Conservation (phyloP, 30 jellyfish, hydroid and myxozoan genomes). For the Aurelia aurita complex sp. Pacific region DNA sequence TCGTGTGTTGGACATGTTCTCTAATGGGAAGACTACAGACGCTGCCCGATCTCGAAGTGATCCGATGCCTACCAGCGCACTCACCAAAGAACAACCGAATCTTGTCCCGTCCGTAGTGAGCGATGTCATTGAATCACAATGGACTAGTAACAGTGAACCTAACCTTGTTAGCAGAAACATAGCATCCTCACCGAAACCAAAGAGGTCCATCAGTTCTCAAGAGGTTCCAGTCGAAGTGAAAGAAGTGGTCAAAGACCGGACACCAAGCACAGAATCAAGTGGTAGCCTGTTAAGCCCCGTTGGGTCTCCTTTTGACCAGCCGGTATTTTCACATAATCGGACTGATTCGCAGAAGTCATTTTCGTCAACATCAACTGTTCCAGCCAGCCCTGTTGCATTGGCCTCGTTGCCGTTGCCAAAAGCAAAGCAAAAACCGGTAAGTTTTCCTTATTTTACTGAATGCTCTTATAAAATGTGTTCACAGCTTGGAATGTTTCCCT, state of each 20-base stretch:
- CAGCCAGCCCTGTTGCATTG: constrained; percentile 43
- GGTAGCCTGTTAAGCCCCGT: constrained; percentile 43
- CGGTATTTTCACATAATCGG: constrained; percentile 34
- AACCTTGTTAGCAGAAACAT: constrained; percentile 42
- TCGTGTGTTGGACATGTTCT: constrained; percentile 38
- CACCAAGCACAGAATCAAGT: constrained; percentile 49
- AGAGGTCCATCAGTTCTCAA: constrained; percentile 12
- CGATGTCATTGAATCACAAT: constrained; percentile 28
- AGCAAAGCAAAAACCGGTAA: constrained; percentile 67
- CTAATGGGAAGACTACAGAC: constrained; percentile 10
- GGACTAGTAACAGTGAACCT: constrained; percentile 81
- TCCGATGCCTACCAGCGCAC: constrained; percentile 46
- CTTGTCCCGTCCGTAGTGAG: constrained; percentile 17
- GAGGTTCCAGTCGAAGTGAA: constrained; percentile 22
- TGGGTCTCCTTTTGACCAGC: constrained; percentile 63
- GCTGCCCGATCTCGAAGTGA: constrained; percentile 65
- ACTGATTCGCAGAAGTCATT: constrained; percentile 62
- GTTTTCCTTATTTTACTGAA: background rate
- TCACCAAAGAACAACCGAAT: constrained; percentile 23
- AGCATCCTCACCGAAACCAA: constrained; percentile 21
- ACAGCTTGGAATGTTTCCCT: background rate
- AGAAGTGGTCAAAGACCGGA: constrained; percentile 54
- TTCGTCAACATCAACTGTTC: constrained; percentile 53
- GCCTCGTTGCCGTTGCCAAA: constrained; percentile 37
- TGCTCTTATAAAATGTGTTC: background rate